phyloP scores from a whole-genome alignment of 2,113 vertebrate species.

The Phasianus colchicus region DNA sequence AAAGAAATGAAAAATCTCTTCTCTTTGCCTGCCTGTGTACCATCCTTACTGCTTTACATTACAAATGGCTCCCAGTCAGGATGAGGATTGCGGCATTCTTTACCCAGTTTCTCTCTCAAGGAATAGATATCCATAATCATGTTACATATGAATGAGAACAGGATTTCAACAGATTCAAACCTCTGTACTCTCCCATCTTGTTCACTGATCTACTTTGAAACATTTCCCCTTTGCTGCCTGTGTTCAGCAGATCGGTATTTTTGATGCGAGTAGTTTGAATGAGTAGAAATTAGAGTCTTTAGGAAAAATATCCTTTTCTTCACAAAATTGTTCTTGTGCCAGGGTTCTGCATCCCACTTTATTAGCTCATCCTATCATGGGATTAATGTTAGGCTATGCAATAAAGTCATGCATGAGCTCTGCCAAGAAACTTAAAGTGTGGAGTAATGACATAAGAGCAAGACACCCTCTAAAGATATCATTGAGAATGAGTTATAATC shows the following conservation, averaged over 20 bases:
- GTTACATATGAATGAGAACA: background rate
- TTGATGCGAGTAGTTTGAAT: background rate
- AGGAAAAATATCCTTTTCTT: conserved; percentile 2
- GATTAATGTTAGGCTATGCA: conserved; percentile 41
- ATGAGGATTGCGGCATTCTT: background rate
- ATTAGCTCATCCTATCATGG: conserved; percentile 7
- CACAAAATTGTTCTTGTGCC: background rate
- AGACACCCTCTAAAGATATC: conserved; percentile 63
- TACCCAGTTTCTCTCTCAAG: background rate
- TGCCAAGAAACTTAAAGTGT: conserved; percentile 26
- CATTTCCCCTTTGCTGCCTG: background rate
- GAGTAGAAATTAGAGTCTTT: background rate
- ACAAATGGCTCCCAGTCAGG: conserved; percentile 26
- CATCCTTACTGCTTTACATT: background rate
- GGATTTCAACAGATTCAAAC: background rate
- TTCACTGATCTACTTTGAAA: background rate
- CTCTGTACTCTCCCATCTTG: background rate
- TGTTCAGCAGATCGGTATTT: background rate
- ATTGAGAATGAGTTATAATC: conserved; percentile 63
- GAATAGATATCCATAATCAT: background rate
- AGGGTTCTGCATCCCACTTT: background rate
- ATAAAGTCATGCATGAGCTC: conserved; percentile 37
- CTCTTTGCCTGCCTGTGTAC: background rate
- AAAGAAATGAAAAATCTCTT: conserved; percentile 22
- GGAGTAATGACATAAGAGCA: conserved; percentile 56